phyloP scores from a whole-genome alignment of 2,113 vertebrate genomes.

The Pelmatolapia mariae region DNA sequence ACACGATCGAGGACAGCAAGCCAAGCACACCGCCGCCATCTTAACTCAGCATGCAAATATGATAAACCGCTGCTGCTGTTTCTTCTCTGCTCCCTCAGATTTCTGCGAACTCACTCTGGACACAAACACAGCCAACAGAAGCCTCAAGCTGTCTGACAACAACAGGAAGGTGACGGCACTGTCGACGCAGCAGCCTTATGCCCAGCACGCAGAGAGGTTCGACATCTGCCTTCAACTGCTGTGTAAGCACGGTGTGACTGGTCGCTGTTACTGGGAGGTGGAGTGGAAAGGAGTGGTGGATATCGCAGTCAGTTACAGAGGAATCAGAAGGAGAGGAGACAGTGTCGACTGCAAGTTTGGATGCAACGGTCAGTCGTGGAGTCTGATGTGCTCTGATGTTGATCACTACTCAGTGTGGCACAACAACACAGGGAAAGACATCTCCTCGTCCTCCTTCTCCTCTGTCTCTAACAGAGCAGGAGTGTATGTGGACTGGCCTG shows the following conservation, averaged over 20 bases:
- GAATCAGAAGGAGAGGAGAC: background rate
- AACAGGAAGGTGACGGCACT: background rate
- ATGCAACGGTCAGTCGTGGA: background rate
- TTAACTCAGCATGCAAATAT: background rate
- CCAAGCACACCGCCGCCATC: background rate
- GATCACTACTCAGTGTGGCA: background rate
- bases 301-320: background rate
- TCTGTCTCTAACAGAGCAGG: background rate
- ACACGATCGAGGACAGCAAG: background rate
- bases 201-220: background rate
- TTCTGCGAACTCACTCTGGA: background rate
- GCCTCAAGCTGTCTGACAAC: background rate
- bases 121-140: background rate
- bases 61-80: background rate
- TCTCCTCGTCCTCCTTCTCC: background rate
- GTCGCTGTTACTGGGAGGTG: background rate
- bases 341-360: background rate
- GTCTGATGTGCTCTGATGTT: background rate
- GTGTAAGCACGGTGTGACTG: background rate
- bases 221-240: background rate
- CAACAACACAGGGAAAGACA: background rate
- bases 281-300: background rate
- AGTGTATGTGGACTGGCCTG: background rate
- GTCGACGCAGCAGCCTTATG: background rate
- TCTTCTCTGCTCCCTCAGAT: background rate